Base-by-base conservation (phyloP, 2,888 invertebrate genomes). In the Baccha elongata region DNA sequence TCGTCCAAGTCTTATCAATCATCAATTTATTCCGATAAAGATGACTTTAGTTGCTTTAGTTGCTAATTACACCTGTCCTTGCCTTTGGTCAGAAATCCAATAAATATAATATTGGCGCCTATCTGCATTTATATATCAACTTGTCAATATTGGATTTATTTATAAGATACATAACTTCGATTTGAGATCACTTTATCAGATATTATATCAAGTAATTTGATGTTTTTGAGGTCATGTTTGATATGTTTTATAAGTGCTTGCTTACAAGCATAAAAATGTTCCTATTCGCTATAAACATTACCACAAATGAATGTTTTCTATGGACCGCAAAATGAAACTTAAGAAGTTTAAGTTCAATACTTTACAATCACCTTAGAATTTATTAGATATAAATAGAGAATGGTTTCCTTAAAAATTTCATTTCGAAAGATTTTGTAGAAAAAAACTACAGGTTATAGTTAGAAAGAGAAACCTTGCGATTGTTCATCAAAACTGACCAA, bases 151-250 rank as follows among this genome's bases (percentile, higher is more conserved):
- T 65, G 37, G 13, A 8, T 21, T 26, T 17, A 15, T 40, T 37
- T 21, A 64, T 32, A 21, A 46, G 52, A 52, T 65, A n/a, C n/a
- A n/a, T n/a, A 50, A 60, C 37, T 37, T 8, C 44, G 40, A 58
- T 35, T 48, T 15, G 23, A 23, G 37, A 58, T 75, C 21, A 58
- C 21, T 71, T 44, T 19, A 52, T 40, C 37, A 58, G 58, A 44
- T 5, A n/a, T n/a, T n/a, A n/a, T 32, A 1, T 7, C 8, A 23
- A 19, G 75, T 55, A 76, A 81, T 40, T 11, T 46, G 76, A 83
- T 76, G 71, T 67, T 55, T 69, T 81, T 52, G 46, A 71, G 76
- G 76, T 76, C 76, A 83, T 62, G 44, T 55, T 55, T 80, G 55
- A 11, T 64, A 23, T n/a, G 29, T 11, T 53, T 75, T 52, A 52